Percentiles rank a stretch among this genome's conserved stretches.
These are phyloP conservation scores for Acyrthosiphon pisum DNA, from an alignment of 1,140 invertebrate species.

Conservation along the genomic window DNA sequence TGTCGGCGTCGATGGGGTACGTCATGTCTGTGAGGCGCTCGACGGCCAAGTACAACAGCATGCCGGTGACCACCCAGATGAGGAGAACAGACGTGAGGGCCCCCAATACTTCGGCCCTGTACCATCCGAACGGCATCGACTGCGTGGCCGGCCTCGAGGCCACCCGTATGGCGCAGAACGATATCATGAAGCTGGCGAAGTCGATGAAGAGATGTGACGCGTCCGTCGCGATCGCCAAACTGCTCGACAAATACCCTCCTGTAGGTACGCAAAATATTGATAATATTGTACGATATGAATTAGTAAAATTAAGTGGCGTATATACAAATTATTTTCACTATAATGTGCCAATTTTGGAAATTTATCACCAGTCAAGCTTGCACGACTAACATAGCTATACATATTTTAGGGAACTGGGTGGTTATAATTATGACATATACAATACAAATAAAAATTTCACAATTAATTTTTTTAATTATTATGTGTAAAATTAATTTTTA, in stretches of 20 bases:
- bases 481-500: no score
- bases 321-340: no score
- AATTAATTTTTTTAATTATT: no score
- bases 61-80: slow-evolving; percentile 97
- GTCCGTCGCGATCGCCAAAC: slow-evolving; percentile 95
- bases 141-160: slow-evolving; percentile 86
- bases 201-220: slow-evolving; percentile 96
- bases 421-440: no score
- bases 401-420: no score
- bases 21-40: slow-evolving; percentile 80
- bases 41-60: slow-evolving; percentile 92
- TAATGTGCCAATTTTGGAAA: no score
- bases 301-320: no score
- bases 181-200: slow-evolving; percentile 97
- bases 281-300: not conserved
- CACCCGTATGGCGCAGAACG: slow-evolving; percentile 91
- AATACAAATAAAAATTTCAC: no score
- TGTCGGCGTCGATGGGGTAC: slow-evolving; percentile 85
- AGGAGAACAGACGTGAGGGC: slow-evolving; percentile 93
- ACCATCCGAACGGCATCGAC: slow-evolving; percentile 75
- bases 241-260: slow-evolving; percentile 91
- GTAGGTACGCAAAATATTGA: no score
- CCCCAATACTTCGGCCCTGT: slow-evolving; percentile 93
- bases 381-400: no score
- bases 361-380: no score